Percentiles rank a stretch among this genome's conserved stretches.
phyloP scores from a whole-genome alignment of 2,797 vertebrate genomes.

The Chrysolophus pictus region DNA sequence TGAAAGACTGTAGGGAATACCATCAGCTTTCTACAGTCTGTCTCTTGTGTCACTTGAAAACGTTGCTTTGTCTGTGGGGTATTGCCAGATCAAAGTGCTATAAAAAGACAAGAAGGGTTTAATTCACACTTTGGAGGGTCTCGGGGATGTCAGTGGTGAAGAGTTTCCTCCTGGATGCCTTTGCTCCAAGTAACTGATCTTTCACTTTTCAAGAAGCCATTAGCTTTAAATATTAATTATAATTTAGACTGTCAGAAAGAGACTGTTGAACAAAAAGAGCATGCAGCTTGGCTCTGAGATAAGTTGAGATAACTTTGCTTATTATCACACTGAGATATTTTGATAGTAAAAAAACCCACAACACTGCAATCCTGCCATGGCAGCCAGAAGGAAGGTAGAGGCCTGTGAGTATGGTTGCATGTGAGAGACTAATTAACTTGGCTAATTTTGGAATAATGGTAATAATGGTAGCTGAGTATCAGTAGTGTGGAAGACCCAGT shows the following conservation, averaged over 20 bases:
- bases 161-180: not conserved
- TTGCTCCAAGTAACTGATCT: not conserved
- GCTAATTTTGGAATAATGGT: not conserved
- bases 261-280: not conserved
- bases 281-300: not conserved
- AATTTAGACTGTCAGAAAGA: not conserved
- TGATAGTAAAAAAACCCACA: not conserved
- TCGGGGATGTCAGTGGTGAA: not conserved
- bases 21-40: not conserved
- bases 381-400: not conserved
- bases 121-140: not conserved
- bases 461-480: fast-evolving
- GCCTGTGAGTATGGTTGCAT: fast-evolving
- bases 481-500: not conserved
- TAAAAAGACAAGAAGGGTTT: not conserved
- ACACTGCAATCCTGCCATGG: not conserved
- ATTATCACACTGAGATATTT: not conserved
- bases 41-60: not conserved
- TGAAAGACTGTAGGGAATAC: not conserved
- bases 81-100: not conserved
- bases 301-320: not conserved
- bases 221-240: not conserved
- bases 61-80: not conserved
- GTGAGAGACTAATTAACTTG: not conserved
- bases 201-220: not conserved